A percentile compares a stretch with the other conserved stretches of the same genome.
Evolutionary conservation across 2,113 vertebrate genomes (phyloP).

Genomic region (Isurus oxyrinchus): DNA sequence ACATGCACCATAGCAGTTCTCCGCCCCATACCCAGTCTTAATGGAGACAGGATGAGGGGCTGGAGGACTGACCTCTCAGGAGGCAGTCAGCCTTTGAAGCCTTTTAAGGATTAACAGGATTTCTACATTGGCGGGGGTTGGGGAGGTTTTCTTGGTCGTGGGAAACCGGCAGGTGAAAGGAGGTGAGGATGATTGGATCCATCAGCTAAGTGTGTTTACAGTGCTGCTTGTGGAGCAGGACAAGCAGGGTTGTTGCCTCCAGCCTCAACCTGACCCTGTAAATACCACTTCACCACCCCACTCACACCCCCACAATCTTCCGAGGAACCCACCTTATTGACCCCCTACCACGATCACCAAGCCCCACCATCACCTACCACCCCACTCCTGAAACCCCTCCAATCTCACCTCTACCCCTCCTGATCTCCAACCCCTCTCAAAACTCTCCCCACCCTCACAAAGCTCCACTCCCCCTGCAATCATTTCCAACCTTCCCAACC

Average conservation of each 20-base stretch:
- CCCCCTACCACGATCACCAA: not conserved
- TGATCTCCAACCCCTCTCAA: not conserved
- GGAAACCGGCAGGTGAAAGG: not conserved
- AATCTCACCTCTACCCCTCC: no score
- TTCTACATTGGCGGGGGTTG: not conserved
- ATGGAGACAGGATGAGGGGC: no score
- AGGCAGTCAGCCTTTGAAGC: no score
- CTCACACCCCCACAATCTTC: not conserved
- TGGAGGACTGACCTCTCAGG: no score
- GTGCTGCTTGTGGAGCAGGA: not conserved
- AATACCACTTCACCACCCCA: not conserved
- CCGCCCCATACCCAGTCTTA: no score
- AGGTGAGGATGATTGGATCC: not conserved
- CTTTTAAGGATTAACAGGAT: not conserved
- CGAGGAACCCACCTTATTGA: no score
- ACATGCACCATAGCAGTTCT: no score
- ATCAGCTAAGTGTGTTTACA: not conserved
- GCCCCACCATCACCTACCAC: not conserved
- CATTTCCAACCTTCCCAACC: no score
- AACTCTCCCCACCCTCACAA: not conserved
- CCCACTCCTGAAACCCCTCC: no score
- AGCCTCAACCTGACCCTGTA: not conserved
- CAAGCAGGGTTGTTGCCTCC: not conserved
- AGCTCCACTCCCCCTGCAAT: not conserved
- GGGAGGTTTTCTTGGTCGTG: not conserved